phyloP scores from a whole-genome alignment of 2,797 vertebrate species.

The Dendrocincla tyrannina region DNA sequence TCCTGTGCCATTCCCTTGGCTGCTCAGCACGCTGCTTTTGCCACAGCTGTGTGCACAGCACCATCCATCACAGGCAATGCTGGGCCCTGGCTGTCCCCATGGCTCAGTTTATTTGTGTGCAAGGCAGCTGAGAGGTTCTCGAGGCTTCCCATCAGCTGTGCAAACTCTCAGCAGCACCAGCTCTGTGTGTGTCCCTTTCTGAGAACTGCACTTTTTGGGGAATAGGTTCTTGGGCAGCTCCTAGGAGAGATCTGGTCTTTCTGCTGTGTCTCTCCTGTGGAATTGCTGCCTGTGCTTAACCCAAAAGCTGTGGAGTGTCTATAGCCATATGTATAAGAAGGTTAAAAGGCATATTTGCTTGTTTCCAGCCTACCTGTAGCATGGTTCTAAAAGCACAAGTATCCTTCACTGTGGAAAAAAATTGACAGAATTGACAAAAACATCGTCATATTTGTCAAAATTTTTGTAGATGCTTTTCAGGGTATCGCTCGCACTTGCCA shows the following conservation, averaged over 20 bases:
- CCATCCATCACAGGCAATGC: background rate
- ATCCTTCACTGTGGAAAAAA: background rate
- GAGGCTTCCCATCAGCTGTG: conserved; percentile 35
- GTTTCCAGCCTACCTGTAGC: background rate
- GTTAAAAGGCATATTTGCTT: background rate
- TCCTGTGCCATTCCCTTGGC: background rate
- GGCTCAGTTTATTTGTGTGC: conserved; percentile 38
- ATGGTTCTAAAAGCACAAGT: background rate
- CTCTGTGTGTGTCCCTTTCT: background rate
- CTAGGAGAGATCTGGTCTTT: background rate
- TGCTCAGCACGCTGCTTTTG: background rate
- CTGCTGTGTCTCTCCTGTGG: background rate
- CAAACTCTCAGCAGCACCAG: conserved; percentile 20
- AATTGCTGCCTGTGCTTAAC: background rate
- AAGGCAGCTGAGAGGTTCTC: background rate
- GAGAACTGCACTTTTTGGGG: background rate
- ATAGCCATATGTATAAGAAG: background rate
- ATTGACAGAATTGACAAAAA: background rate
- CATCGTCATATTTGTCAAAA: background rate
- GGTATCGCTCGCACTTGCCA: background rate
- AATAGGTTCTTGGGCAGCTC: background rate
- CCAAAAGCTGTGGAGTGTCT: background rate
- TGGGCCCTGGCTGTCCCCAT: background rate
- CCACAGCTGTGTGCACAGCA: conserved; percentile 4
- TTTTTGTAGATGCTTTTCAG: background rate